A percentile compares a stretch with the other conserved stretches of the same genome.
Conservation (phyloP, 1,140 invertebrate genomes). For the Aphaenogaster floridana region DNA sequence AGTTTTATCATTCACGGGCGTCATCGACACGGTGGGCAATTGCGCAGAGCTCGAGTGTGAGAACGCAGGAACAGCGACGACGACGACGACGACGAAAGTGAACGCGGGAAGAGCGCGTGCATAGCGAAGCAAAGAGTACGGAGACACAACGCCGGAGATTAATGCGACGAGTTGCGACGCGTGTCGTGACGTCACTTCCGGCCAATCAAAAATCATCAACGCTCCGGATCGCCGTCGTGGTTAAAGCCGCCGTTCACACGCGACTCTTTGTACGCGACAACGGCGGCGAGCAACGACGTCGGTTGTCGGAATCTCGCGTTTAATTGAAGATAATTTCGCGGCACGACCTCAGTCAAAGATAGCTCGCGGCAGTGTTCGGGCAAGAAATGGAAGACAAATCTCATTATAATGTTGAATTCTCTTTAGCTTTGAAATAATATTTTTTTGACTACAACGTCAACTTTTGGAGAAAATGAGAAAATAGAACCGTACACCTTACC, state of each 20-base stretch:
- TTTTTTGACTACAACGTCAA: not conserved
- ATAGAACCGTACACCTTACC: not conserved
- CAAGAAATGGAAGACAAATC: not conserved
- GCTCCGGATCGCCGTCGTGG: slow-evolving; percentile 66
- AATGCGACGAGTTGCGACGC: slow-evolving; percentile 77
- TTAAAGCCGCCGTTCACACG: slow-evolving; percentile 70
- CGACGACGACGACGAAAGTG: not conserved
- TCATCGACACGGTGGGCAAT: slow-evolving; percentile 30
- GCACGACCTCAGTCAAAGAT: not conserved
- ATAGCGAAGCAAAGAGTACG: not conserved
- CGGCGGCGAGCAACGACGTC: slow-evolving; percentile 6
- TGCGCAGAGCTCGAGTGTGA: not conserved
- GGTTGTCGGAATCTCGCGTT: slow-evolving; percentile 41
- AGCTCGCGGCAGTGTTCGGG: not conserved
- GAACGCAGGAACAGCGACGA: not conserved
- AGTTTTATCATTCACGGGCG: slow-evolving; percentile 30
- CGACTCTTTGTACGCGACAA: slow-evolving; percentile 9
- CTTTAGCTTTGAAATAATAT: not conserved
- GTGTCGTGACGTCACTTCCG: slow-evolving; percentile 85
- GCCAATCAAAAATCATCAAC: slow-evolving; percentile 86
- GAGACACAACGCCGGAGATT: slow-evolving; percentile 62
- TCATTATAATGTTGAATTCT: slow-evolving; percentile 3
- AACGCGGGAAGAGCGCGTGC: not conserved
- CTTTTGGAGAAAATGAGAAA: not conserved
- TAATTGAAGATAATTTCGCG: slow-evolving; percentile 63